Base-by-base conservation (phyloP, 2,113 vertebrate genomes). In the Pelobates fuscus region DNA sequence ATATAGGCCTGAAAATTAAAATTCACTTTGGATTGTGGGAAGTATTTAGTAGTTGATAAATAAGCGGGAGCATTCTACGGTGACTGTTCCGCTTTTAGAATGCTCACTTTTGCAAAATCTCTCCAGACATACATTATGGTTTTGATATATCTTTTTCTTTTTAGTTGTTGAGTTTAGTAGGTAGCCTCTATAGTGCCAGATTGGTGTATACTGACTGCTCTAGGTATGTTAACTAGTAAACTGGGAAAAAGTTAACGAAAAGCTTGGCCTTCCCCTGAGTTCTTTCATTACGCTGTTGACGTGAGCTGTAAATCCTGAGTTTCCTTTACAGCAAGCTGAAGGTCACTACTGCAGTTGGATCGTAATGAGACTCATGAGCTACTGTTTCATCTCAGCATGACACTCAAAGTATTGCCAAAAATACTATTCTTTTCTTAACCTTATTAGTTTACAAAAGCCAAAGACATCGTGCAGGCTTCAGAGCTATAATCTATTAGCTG, bases 211-310 rank as follows among this genome's bases (percentile, higher is more conserved):
- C n/a, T n/a, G n/a, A n/a, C n/a, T n/a, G n/a, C n/a, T n/a, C n/a
- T n/a, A 37, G 69, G n/a, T 79, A 79, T 80, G 74, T 71, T 46
- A 79, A 64, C 73, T 84, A 76, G 78, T 81, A 62, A 81, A 75
- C 0, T 0, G 80, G 81, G 79, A 65, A 75, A 70, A 81, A 85
- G 85, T 80, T 84, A 78, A 65, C 65, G 69, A 82, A 68, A 77
- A 84, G 60, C 12, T 77, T 81, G 80, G 66, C 82, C 80, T 86
- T 86, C 70, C 80, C 77, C 65, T 54, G 78, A 80, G 82, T 80
- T 73, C 71, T 82, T 88, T 84, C 83, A 83, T 86, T 88, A 85
- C 69, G 27, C 75, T 82, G 63, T 84, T 84, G 83, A 84, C 78
- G 81, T 52, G 79, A 84, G 71, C 70, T 49, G 78, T 88, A 85